A percentile compares a stretch with the other conserved stretches of the same genome.
Evolutionary conservation across 37 sponge, comb jelly and placozoan genomes (phyloP).

Genomic region (Beroe forskalii): DNA sequence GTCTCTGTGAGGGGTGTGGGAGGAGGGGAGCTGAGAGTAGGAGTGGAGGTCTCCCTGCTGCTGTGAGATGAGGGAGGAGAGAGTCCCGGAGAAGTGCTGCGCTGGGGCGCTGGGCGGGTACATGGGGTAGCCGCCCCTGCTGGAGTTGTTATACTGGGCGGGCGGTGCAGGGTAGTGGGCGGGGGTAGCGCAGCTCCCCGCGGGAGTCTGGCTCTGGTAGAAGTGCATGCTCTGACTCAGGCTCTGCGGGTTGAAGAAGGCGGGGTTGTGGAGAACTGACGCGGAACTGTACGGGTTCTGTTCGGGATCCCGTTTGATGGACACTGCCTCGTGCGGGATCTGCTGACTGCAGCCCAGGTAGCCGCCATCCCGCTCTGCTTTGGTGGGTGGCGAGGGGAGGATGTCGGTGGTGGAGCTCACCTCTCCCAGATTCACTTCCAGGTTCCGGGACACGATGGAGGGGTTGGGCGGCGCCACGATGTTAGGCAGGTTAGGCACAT

Average conservation of each 20-base stretch:
- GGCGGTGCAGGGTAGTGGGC: background rate
- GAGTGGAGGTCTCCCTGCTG: background rate
- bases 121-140: background rate
- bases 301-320: slow-evolving; percentile 30
- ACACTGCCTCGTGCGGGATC: background rate
- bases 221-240: slow-evolving; percentile 1
- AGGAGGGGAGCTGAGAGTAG: background rate
- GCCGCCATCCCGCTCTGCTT: background rate
- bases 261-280: slow-evolving; percentile 5
- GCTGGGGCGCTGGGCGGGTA: background rate
- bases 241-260: slow-evolving; percentile 30
- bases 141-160: slow-evolving; percentile 9
- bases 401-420: slow-evolving; percentile 30
- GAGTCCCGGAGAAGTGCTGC: slow-evolving; percentile 12
- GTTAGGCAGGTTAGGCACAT: background rate
- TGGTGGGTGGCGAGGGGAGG: background rate
- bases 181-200: slow-evolving; percentile 25
- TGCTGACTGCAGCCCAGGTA: slow-evolving; percentile 3
- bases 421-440: slow-evolving; percentile 30
- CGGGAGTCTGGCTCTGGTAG: background rate
- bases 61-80: slow-evolving; percentile 43
- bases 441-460: slow-evolving; percentile 17
- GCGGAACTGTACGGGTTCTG: slow-evolving; percentile 7
- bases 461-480: slow-evolving; percentile 1
- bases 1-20: background rate